A percentile compares a stretch with the other conserved stretches of the same genome.
These are phyloP conservation scores for Semaprochilodus insignis DNA, from an alignment of 2,797 vertebrate species.

Conservation along the genomic window DNA sequence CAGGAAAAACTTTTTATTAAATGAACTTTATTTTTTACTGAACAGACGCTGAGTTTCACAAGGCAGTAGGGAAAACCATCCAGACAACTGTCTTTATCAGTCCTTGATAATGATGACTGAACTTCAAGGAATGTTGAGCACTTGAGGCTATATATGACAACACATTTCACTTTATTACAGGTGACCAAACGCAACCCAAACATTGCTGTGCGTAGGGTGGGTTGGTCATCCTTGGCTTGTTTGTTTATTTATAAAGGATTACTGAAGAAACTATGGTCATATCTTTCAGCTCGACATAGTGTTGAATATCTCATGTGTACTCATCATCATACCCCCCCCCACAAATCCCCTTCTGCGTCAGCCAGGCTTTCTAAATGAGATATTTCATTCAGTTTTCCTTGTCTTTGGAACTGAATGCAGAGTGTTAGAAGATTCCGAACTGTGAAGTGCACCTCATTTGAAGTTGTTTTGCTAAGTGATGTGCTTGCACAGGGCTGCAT, in stretches of 20 bases:
- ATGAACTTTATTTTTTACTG: not conserved
- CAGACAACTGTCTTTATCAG: too few relatives aligned
- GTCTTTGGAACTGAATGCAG: not conserved
- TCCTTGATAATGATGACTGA: not conserved
- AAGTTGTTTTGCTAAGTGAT: slow-evolving; percentile 6
- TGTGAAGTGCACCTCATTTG: not conserved
- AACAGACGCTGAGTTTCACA: not conserved
- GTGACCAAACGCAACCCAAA: slow-evolving; percentile 6
- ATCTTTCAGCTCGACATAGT: not conserved
- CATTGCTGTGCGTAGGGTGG: slow-evolving; percentile 1
- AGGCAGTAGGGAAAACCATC: too few relatives aligned
- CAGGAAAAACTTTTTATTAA: not conserved
- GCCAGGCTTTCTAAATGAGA: slow-evolving; percentile 12
- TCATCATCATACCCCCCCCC: not conserved
- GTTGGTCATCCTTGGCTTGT: slow-evolving; percentile 12
- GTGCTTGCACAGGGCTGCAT: not conserved
- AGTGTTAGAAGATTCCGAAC: not conserved
- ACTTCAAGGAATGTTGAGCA: too few relatives aligned
- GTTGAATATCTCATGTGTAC: not conserved
- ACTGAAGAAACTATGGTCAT: slow-evolving; percentile 13
- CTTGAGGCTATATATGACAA: not conserved
- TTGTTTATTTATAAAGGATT: slow-evolving; percentile 31
- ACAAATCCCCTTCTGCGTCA: slow-evolving; percentile 23
- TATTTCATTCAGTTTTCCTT: slow-evolving; percentile 12
- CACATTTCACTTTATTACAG: slow-evolving; percentile 28